phyloP scores from a whole-genome alignment of 1,140 invertebrate genomes.

The Intoshia linei region DNA sequence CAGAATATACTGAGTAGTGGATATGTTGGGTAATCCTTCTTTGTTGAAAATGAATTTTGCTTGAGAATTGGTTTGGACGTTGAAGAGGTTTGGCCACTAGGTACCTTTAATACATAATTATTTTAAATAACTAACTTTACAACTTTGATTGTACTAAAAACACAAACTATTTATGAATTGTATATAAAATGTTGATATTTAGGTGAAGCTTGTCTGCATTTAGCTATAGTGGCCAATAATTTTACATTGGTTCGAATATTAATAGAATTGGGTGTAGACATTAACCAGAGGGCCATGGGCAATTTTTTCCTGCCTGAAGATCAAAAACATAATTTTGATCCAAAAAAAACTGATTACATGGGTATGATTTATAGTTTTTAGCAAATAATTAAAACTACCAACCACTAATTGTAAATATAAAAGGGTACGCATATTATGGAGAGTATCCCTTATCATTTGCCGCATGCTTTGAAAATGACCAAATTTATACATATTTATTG shows the following conservation, averaged over 20 bases:
- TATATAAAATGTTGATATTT: slow-evolving; percentile 2
- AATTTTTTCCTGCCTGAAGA: slow-evolving; percentile 47
- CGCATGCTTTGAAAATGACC: slow-evolving; percentile 69
- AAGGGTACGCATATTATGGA: slow-evolving; percentile 57
- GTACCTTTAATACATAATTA: slow-evolving; percentile 3
- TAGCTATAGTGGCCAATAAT: slow-evolving; percentile 76
- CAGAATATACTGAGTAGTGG: no score
- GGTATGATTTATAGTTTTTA: background rate
- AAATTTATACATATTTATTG: slow-evolving; percentile 72
- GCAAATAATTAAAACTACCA: background rate
- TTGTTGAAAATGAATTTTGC: no score
- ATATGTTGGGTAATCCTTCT: no score
- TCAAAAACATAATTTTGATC: slow-evolving; percentile 29
- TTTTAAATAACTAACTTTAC: background rate
- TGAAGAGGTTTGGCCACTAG: background rate
- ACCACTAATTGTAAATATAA: slow-evolving; percentile 6
- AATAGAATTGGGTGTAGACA: slow-evolving; percentile 51
- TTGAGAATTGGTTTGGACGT: no score
- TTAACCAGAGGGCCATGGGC: slow-evolving; percentile 61
- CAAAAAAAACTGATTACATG: background rate
- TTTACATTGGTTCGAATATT: slow-evolving; percentile 70
- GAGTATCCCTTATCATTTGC: slow-evolving; percentile 84
- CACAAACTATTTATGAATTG: background rate
- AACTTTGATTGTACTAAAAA: no score
- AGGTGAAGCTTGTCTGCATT: slow-evolving; percentile 59